Percentiles rank a stretch among this genome's conserved stretches.
phyloP scores from a whole-genome alignment of 2,113 vertebrate species.

The Calidris pugnax region DNA sequence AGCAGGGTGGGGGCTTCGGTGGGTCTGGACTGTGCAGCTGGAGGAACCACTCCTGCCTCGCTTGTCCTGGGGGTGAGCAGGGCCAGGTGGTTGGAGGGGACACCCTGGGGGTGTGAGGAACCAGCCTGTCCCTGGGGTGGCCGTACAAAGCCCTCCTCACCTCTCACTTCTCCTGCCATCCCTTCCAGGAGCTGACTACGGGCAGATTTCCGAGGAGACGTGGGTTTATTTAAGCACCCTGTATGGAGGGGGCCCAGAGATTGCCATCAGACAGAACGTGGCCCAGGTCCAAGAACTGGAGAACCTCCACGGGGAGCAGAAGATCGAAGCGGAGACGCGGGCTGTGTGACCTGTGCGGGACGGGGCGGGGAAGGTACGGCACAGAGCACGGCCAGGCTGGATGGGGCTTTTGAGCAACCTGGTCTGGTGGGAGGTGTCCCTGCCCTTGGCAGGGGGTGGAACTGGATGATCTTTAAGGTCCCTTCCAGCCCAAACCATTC shows the following conservation, averaged over 20 bases:
- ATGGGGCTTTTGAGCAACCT: neutral
- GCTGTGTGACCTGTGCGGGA: conserved; percentile 75
- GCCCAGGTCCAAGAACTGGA: conserved; percentile 80
- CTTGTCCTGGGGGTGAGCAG: neutral
- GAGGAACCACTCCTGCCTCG: accelerated
- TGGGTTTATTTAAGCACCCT: conserved; percentile 90
- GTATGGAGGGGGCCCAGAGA: conserved; percentile 91
- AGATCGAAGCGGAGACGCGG: conserved; percentile 94
- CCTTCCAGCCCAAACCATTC: neutral
- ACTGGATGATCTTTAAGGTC: neutral
- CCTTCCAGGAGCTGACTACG: conserved; percentile 90
- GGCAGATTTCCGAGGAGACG: conserved; percentile 97
- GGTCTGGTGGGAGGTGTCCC: neutral
- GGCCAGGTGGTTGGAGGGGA: neutral
- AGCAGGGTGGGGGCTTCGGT: accelerated
- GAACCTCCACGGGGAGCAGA: conserved; percentile 87
- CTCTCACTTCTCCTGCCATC: accelerated
- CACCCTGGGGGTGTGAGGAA: accelerated
- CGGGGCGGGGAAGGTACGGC: neutral
- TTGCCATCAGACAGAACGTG: conserved; percentile 88
- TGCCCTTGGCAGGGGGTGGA: neutral
- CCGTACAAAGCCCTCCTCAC: too few relatives aligned
- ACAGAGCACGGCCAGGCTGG: neutral
- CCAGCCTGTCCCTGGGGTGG: neutral
- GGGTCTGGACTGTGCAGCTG: neutral